Evolutionary conservation across 2,888 invertebrate genomes (phyloP), one percentile per base, ranked within the genome.

Genomic region (Caenorhabditis auriculariae): DNA sequence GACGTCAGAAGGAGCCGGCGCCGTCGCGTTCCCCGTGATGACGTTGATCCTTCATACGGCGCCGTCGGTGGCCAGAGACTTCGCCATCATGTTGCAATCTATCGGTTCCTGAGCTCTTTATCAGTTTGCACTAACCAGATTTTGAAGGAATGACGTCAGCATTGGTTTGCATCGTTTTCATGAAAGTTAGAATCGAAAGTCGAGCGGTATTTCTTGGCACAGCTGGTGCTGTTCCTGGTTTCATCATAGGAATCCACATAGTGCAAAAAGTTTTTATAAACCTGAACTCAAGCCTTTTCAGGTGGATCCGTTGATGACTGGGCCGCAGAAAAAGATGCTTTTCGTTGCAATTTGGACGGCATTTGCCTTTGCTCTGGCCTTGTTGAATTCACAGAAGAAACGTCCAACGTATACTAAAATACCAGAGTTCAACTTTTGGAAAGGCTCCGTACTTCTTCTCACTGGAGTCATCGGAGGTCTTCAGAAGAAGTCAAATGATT

Each of bases 291-390:
- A n/a, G n/a, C 4, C 12, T 15, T 54, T 53, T 46, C 29, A 60
- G 75, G 23, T 81, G 6, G 81, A 81, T 43, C 66, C 63, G 3
- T 23, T 52, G 24, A 60, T 82, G 32, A 60, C 67, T 5, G 67
- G 74, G 0, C 54, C 74, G 0, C 53, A 67, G 53, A 82, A 81
- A 65, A 82, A 82, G 55, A 81, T 82, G 77, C 58, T 72, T 17
- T 81, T 82, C 54, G 81, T 81, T n/a, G 73, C 78, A 7, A 70
- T 82, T 24, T 81, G 81, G 81, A 69, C 73, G 26, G 66, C 80
- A 2, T 81, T 82, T 59, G 80, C 81, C 15, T 63, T 79, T 26
- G 76, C 81, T 7, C 61, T 81, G n/a, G 77, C 72, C 52, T 55
- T 81, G 15, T 58, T 81, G n/a, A 81, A 82, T 60, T 50, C 61